Conservation (phyloP, 2,113 vertebrate genomes). For the Odobenus rosmarus region DNA sequence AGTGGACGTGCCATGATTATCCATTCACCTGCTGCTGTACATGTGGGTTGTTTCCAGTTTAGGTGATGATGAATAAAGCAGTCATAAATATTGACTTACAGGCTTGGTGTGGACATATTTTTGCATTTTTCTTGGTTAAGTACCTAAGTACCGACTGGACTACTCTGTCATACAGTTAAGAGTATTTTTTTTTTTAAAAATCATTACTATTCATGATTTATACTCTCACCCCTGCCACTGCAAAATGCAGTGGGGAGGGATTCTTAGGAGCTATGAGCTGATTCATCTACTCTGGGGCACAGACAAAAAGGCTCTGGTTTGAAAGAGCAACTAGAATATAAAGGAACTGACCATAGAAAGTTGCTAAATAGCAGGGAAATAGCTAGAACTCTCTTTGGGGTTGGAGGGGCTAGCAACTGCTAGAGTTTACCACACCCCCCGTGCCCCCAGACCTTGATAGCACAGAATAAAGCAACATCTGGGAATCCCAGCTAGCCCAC, state of each 20-base stretch:
- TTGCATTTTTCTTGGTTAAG: background rate
- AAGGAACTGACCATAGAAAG: background rate
- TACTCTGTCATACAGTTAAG: background rate
- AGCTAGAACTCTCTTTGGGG: background rate
- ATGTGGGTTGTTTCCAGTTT: background rate
- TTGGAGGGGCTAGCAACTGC: background rate
- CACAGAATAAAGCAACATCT: background rate
- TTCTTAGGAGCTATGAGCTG: background rate
- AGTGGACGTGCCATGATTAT: background rate
- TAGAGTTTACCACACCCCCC: background rate
- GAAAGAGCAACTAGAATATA: background rate
- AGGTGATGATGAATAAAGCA: background rate
- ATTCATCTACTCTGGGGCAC: background rate
- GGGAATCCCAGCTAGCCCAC: background rate
- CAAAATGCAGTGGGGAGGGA: background rate
- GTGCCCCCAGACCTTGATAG: background rate
- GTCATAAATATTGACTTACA: background rate
- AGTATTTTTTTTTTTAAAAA: background rate
- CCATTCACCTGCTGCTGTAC: background rate
- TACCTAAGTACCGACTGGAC: background rate
- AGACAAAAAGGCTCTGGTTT: background rate
- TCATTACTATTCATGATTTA: background rate
- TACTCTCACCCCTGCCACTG: background rate
- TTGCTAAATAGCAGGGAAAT: background rate
- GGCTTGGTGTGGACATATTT: background rate